Base-by-base conservation (phyloP, 1,140 invertebrate species). In the Neodiprion virginianus region DNA sequence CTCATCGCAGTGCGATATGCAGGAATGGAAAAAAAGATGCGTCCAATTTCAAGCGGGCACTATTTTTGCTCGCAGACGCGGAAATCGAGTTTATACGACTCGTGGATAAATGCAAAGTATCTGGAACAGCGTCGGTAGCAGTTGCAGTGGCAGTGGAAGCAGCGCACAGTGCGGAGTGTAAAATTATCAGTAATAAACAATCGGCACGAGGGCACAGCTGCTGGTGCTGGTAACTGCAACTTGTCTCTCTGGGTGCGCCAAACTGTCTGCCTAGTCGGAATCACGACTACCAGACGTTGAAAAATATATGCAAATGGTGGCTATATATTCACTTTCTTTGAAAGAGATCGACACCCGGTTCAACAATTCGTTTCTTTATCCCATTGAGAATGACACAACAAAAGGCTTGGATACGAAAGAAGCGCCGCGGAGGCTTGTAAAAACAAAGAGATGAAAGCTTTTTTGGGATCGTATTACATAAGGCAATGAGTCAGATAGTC, bases 361-460 rank as follows among this genome's bases (percentile, higher is more conserved):
- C 28, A 40, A 40, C 28, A 40, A 40, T 40, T 40, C 28, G 28
- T 40, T 40, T 1, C 28, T 21, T 21, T 40, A 40, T 40, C 28
- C 28, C 28, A 40, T 40, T 40, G 28, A 40, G 28, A 40, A 40
- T 40, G 28, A 40, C 5, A 40, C 28, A 40, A 40, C 28, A 40
- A 40, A 40, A 40, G 5, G 28, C 28, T 2, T 4, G 0, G 28
- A 40, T 40, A 40, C 28, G 28, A 40, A 40, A 2, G 28, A 40
- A 40, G 28, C 0, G 5, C 5, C 28, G 28, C 28, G 28, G 28
- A 1, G 28, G 28, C 28, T 74, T 9, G 23, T 10, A 48, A 75
- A 49, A 75, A 28, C 74, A 74, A 74, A 48, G 14, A 74, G 4
- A 48, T 74, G 5, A 65, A 17, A 17, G 40, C n/a, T 12, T 11